Base-by-base conservation (phyloP, 2,888 invertebrate genomes). In the Phorcus lineatus region DNA sequence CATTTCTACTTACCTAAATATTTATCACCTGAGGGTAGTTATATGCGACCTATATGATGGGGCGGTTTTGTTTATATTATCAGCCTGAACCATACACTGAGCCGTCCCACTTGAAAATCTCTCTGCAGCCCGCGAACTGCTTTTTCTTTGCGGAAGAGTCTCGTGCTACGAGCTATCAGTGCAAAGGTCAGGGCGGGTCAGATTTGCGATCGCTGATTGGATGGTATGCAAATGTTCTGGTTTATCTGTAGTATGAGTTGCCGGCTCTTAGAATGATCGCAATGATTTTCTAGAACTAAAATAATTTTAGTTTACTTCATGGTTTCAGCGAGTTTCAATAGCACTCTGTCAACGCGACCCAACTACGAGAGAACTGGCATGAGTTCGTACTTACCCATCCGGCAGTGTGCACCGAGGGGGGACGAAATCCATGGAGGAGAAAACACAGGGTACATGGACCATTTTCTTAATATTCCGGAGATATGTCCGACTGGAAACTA, bases 391-490 rank as follows among this genome's bases (percentile, higher is more conserved):
- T 86, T 91, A 80, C 91, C 91, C 75, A 84, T 91, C 79, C 87
- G 90, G 53, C 91, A 90, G 82, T 83, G 86, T 62, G 87, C 80
- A 77, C 83, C 87, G 84, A 78, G 83, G 83, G 79, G 81, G 83
- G 85, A 90, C 79, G 87, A 88, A 55, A 83, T 88, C 77, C 89
- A 89, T 79, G 84, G 85, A 54, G 85, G 88, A 66, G 89, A 88
- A 85, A 85, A 86, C 85, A 83, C 88, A 24, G 84, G 83, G 77
- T 90, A 91, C 83, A 91, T 91, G 91, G 91, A 91, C 82, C 91
- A 91, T 84, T 91, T 91, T 84, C 87, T 91, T 74, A 91, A 91
- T 81, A 91, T 91, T 82, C 91, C 91, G 22, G 90, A 91, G 80
- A 90, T 91, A 74, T 91, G 91, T 83, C 90, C 91, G 74, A 85